Evolutionary conservation across 2,113 vertebrate genomes (phyloP).

Genomic region (Nothocercus nigrocapillus): DNA sequence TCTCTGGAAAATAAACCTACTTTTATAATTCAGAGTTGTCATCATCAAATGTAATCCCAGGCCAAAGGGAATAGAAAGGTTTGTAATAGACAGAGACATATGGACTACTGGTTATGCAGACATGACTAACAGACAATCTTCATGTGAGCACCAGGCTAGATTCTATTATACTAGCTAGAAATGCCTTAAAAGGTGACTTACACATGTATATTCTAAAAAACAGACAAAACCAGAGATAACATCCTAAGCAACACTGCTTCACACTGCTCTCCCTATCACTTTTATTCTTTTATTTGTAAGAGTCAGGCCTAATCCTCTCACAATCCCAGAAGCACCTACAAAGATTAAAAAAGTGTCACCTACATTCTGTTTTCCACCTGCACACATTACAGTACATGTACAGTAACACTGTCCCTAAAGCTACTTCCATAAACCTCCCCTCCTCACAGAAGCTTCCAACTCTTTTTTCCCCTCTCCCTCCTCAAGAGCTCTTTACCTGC

Average conservation of each 20-base stretch:
- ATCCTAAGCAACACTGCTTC: neutral
- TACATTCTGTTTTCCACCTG: neutral
- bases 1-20: neutral
- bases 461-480: neutral
- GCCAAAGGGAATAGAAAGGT: neutral
- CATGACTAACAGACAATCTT: neutral
- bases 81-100: neutral
- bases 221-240: neutral
- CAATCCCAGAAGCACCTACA: neutral
- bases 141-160: neutral
- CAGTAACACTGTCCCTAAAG: neutral
- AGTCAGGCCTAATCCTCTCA: neutral
- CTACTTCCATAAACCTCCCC: neutral
- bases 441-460: neutral
- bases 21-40: neutral
- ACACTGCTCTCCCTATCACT: neutral
- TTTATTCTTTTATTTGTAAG: neutral
- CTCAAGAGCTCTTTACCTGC: accelerated
- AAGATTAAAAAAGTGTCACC: neutral
- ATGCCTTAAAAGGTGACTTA: neutral
- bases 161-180: neutral
- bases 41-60: neutral
- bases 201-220: neutral
- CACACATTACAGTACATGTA: neutral
- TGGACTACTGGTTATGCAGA: neutral